Base-by-base conservation (phyloP, 2,888 invertebrate species). In the Thera britannica region DNA sequence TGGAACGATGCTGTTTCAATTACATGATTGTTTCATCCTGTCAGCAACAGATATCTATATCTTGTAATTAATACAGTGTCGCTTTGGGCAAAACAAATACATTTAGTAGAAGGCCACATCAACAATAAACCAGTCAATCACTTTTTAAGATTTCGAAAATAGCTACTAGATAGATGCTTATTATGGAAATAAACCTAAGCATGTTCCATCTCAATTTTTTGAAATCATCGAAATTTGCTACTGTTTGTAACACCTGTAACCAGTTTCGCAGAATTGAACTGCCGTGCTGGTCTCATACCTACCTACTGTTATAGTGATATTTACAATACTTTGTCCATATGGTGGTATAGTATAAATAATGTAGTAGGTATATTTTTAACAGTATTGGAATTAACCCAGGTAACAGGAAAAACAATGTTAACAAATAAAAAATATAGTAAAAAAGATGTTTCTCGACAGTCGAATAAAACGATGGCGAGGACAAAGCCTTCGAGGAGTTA, bases 401-500 rank as follows among this genome's bases (percentile, higher is more conserved):
- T 23, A 23, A 23, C 23, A 23, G 23, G 23, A 23, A 23, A 23
- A 23, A 23, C 23, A 23, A 23, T 23, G 23, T 23, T 23, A n/a
- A 48, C n/a, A 2, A 34, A 52, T 34, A 8, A 12, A 8, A 34
- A 34, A 34, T 5, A 34, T 5, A 9, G 23, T 34, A 52, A 34
- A 34, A 34, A 8, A 44, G 54, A 58, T 34, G 58, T 41, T 72
- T 68, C 62, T 34, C 59, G n/a, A 63, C 76, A 84, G 87, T 76
- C 68, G 73, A 46, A 72, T 77, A 63, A 85, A 83, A 66, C 77
- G 75, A 35, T 93, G 93, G 93, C 88, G 92, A 34, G 84, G 87
- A 36, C 93, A 93, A 78, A 89, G 87, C 71, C 60, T 87, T 8
- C 86, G 93, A 35, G 93, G 93, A 8, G 75, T 87, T 48, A 83